Evolutionary conservation across 2,113 vertebrate genomes (phyloP), one percentile per base, ranked within the genome.

Genomic region (Oreochromis aureus): DNA sequence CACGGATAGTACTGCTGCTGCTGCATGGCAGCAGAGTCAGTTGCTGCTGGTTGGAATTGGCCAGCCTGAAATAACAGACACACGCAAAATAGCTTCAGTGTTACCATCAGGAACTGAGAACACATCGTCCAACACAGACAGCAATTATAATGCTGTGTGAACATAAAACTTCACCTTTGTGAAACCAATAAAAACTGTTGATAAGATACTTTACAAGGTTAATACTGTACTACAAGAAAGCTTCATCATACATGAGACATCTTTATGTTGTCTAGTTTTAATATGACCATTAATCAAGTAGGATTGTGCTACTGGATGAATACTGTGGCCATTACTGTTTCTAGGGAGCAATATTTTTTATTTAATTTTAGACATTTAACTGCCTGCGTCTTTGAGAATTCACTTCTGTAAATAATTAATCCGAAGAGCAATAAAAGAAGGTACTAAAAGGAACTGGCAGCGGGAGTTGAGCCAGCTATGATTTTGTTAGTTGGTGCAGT

Each of bases 1-100:
- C 97, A 97, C 2, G 97, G 97, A 87, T 97, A 97, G 89, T 96
- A 97, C 84, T 97, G 97, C 93, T 97, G 97, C 91, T 97, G 97
- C 83, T 97, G 97, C 53, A 98, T 89, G 3, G 96, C 93, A 1
- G 96, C 86, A 3, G 97, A 92, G 13, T 98, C 97, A 0, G 95
- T 94, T 87, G 92, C 94, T 39, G 96, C 94, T 5, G 96, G 90
- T 76, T 96, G 95, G 11, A 98, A 98, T 95, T 98, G 95, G 3
- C 86, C 85, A 3, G 94, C 84, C 96, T 96, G 87, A 54, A 92
- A 92, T 55, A 1, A 91, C 34, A 86, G 30, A 90, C 11, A 82
- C 4, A 10, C 4, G 44, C 3, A 86, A 73, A 30, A 90, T 6
- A 55, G 27, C 10, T 19, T 39, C 36, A 22, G 8, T 44, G 24